Evolutionary conservation across 2,797 vertebrate genomes (phyloP).

Genomic region (Ctenochaetus hawaiiensis): DNA sequence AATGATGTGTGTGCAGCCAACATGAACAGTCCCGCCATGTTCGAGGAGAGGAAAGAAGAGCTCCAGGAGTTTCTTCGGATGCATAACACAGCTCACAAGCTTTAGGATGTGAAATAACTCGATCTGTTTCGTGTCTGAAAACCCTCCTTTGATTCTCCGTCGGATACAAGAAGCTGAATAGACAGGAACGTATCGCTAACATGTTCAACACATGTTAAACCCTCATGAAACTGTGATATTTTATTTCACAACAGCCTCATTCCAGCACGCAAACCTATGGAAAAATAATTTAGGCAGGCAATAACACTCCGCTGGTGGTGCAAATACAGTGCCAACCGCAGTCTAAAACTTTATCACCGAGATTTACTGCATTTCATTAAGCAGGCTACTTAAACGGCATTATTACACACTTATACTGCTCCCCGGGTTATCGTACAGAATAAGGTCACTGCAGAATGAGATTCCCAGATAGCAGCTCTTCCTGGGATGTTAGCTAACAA

Average conservation of each 20-base stretch:
- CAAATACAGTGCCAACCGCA: conserved; percentile 2
- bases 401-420: conserved; percentile 44
- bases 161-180: too few species aligned
- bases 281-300: conserved; percentile 34
- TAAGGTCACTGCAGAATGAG: conserved; percentile 21
- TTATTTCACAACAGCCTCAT: conserved; percentile 28
- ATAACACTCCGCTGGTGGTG: conserved; percentile 35
- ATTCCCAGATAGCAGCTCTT: conserved; percentile 3
- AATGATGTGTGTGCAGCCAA: neutral
- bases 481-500: conserved; percentile 1
- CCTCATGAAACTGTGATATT: conserved; percentile 24
- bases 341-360: conserved; percentile 39
- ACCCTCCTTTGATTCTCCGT: neutral
- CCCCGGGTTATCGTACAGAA: conserved; percentile 37
- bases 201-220: conserved; percentile 30
- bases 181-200: conserved; percentile 8
- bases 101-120: neutral
- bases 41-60: neutral
- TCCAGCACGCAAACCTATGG: conserved; percentile 50
- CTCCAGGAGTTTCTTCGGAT: neutral
- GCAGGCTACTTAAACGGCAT: conserved; percentile 40
- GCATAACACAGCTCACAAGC: neutral
- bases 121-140: too few species aligned
- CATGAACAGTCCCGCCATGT: neutral
- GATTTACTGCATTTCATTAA: conserved; percentile 71